These are phyloP conservation scores for Pionites leucogaster DNA, from an alignment of 2,113 vertebrate species.

Conservation along the genomic window DNA sequence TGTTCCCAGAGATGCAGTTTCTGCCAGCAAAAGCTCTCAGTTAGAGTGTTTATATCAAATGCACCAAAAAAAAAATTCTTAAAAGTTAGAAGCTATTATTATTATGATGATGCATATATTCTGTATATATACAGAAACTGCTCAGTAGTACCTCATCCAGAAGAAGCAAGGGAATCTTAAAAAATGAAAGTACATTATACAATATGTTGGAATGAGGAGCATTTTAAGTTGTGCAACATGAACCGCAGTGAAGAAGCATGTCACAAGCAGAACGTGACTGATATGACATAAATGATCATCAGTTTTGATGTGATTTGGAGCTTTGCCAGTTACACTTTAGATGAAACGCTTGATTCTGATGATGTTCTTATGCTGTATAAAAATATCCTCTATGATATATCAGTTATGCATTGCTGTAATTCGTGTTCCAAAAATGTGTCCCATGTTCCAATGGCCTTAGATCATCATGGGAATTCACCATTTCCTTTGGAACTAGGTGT, in stretches of 20 bases:
- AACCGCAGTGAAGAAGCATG: not conserved
- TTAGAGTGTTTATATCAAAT: not conserved
- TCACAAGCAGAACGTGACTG: not conserved
- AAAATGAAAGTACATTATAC: not conserved
- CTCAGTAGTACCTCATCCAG: not conserved
- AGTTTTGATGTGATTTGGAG: not conserved
- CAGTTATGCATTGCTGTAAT: not conserved
- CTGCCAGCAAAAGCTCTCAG: not conserved
- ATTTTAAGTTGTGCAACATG: not conserved
- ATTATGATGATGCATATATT: not conserved
- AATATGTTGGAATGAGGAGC: not conserved
- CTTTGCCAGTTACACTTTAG: not conserved
- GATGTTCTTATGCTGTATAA: not conserved
- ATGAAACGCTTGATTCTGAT: conserved; percentile 1
- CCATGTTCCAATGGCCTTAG: not conserved
- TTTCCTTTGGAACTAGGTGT: not conserved
- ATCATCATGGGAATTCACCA: not conserved
- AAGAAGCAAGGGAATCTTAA: not conserved
- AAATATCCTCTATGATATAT: not conserved
- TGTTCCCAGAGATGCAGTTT: not conserved
- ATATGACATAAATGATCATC: not conserved
- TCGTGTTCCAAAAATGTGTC: not conserved
- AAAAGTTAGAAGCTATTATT: not conserved
- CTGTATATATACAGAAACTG: not conserved
- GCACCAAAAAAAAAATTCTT: not conserved